Evolutionary conservation across 92 coral and sea anemone species (phyloP).

Genomic region (Metridium senile): DNA sequence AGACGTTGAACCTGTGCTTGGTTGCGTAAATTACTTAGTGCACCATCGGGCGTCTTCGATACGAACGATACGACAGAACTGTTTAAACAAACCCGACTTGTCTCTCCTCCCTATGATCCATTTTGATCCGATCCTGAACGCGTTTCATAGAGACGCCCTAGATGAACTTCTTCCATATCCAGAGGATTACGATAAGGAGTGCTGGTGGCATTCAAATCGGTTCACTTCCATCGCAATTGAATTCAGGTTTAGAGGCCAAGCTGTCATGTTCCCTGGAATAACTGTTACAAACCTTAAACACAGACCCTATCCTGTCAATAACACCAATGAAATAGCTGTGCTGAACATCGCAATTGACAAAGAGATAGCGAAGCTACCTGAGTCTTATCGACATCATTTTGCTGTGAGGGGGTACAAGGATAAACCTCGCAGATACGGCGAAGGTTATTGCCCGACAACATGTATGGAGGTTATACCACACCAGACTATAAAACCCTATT

Average conservation of each 20-base stretch:
- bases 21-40: constrained; percentile 20
- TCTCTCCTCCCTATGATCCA: constrained; percentile 29
- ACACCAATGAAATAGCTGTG: background rate
- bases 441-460: constrained; percentile 1
- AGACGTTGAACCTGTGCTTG: constrained; percentile 63
- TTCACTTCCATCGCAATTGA: constrained; percentile 33
- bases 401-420: background rate
- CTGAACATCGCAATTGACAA: constrained; percentile 5
- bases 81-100: constrained; percentile 23
- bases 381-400: constrained; percentile 7
- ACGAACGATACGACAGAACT: constrained; percentile 26
- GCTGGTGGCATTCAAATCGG: constrained; percentile 43
- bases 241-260: constrained; percentile 54
- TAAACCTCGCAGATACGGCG: background rate
- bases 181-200: constrained; percentile 11
- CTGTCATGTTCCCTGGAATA: constrained; percentile 36
- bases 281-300: constrained; percentile 32
- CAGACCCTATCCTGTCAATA: constrained; percentile 34
- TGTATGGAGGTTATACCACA: constrained; percentile 25
- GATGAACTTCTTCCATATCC: constrained; percentile 45
- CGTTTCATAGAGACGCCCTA: constrained; percentile 50
- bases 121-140: constrained; percentile 58
- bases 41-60: constrained; percentile 3
- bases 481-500: constrained; percentile 22
- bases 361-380: constrained; percentile 12